phyloP scores from a whole-genome alignment of 2,113 vertebrate genomes.

The Drymodes brunneopygia region DNA sequence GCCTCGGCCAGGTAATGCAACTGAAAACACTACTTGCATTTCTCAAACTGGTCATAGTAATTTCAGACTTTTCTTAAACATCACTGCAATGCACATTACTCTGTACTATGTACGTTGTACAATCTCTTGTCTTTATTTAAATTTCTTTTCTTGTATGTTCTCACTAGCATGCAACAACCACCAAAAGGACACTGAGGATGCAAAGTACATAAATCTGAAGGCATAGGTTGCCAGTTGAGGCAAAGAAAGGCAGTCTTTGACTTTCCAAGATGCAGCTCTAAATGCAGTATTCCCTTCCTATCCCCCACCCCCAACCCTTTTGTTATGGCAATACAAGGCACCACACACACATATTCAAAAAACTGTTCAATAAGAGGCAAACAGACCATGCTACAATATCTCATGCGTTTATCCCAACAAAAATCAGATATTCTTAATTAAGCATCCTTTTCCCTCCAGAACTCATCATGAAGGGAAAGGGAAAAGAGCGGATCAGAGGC shows the following conservation, averaged over 20 bases:
- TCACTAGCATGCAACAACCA: neutral
- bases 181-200: neutral
- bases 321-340: slow-evolving; percentile 6
- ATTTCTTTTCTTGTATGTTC: neutral
- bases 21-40: neutral
- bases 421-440: slow-evolving; percentile 4
- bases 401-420: neutral
- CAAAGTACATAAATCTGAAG: neutral
- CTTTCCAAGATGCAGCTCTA: neutral
- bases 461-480: neutral
- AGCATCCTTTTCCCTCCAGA: neutral
- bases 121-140: neutral
- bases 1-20: neutral
- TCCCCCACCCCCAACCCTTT: slow-evolving; percentile 14
- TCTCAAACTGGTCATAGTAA: neutral
- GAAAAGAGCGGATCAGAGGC: neutral
- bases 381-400: neutral
- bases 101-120: neutral
- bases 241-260: neutral
- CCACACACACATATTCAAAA: neutral
- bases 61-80: neutral
- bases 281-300: neutral
- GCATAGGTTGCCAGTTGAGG: neutral
- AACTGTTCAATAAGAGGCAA: neutral
- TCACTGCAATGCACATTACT: neutral